These are phyloP conservation scores for Eleutherodactylus coqui DNA, from an alignment of 2,797 vertebrate species.

Conservation along the genomic window DNA sequence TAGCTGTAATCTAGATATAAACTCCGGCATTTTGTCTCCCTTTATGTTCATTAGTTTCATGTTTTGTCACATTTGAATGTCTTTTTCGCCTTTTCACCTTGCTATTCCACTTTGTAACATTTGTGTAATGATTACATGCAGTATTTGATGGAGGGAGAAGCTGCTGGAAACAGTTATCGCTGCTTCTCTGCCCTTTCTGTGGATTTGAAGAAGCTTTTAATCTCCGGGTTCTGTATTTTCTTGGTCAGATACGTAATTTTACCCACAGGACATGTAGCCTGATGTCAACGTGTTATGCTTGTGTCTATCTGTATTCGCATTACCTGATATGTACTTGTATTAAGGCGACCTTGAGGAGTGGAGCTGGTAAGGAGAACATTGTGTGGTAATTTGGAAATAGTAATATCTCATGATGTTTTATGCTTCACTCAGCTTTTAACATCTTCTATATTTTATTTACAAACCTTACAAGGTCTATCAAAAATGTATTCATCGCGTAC, in stretches of 20 bases:
- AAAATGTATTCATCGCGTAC: too few relatives aligned
- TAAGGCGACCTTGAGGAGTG: conserved; percentile 45
- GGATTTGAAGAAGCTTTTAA: conserved; percentile 49
- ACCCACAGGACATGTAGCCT: conserved; percentile 33
- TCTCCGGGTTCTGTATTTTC: conserved; percentile 30
- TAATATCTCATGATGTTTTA: background rate
- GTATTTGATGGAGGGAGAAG: conserved; percentile 26
- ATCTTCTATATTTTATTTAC: background rate
- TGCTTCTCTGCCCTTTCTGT: conserved; percentile 24
- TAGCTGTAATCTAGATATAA: conserved; percentile 18
- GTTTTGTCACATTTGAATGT: conserved; percentile 7
- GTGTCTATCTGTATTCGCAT: conserved; percentile 41
- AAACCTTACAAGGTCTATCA: background rate
- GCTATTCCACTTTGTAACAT: background rate
- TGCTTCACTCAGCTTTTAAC: background rate
- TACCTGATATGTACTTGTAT: conserved; percentile 42
- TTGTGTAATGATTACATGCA: conserved; percentile 40
- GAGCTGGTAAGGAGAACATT: background rate
- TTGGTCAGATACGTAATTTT: conserved; percentile 51
- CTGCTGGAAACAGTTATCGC: conserved; percentile 18
- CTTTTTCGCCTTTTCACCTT: conserved; percentile 15
- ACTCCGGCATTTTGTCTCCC: background rate
- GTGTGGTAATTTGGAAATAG: conserved; percentile 14
- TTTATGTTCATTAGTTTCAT: conserved; percentile 36
- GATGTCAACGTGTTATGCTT: conserved; percentile 19